A percentile compares a stretch with the other conserved stretches of the same genome.
Conservation (phyloP, 1,140 invertebrate species). For the Mylabris phalerata region DNA sequence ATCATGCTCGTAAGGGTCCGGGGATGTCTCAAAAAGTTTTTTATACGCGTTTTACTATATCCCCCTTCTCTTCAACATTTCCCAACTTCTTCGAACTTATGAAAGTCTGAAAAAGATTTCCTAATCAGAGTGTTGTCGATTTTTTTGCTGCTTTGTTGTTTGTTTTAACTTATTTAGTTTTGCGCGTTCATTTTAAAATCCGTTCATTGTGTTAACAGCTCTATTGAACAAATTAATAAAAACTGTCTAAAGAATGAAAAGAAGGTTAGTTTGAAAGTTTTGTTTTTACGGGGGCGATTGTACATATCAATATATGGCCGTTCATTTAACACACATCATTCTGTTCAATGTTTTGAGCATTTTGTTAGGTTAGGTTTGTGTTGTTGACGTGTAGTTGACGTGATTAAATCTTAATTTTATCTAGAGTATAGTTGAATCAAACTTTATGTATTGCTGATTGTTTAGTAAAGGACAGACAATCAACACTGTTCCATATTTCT, state of each 20-base stretch:
- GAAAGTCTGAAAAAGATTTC: slow-evolving; percentile 9
- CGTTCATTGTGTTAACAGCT: not conserved
- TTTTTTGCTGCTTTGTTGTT: slow-evolving; percentile 21
- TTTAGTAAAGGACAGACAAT: not conserved
- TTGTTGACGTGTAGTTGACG: slow-evolving; percentile 9
- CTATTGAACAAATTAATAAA: not conserved
- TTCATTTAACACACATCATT: too few species aligned
- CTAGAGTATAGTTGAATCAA: too few species aligned
- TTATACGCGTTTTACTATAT: slow-evolving; percentile 14
- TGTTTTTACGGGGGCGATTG: too few species aligned
- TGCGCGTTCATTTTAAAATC: slow-evolving; percentile 1
- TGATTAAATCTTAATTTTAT: not conserved
- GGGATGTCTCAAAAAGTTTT: slow-evolving; percentile 12
- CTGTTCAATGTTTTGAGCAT: too few species aligned
- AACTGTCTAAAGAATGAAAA: not conserved
- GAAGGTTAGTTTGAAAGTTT: too few species aligned
- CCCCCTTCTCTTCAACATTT: slow-evolving; percentile 3
- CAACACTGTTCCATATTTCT: not conserved
- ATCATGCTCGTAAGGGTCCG: slow-evolving; percentile 20
- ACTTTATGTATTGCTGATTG: too few species aligned
- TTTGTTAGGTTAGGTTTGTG: slow-evolving; percentile 4
- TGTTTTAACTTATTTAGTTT: slow-evolving; percentile 21
- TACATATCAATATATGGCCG: too few species aligned
- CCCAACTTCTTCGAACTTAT: slow-evolving; percentile 9
- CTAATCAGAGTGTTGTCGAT: not conserved